Conservation (phyloP, 2,797 vertebrate genomes). For the Acanthiza pusilla region DNA sequence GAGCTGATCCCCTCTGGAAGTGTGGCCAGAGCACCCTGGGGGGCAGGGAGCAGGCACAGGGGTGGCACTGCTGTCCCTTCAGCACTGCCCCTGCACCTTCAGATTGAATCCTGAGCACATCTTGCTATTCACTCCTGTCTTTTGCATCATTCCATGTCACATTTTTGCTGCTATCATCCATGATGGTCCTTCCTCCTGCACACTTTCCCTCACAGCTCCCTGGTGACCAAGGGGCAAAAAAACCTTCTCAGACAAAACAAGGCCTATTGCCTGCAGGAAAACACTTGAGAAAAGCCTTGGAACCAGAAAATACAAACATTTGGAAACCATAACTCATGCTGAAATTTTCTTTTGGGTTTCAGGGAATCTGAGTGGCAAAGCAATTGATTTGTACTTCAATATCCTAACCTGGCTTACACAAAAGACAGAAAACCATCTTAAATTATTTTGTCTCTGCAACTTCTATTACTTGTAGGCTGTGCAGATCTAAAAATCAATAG, state of each 20-base stretch:
- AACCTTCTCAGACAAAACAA: background rate
- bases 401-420: background rate
- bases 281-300: background rate
- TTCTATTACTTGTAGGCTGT: conserved; percentile 4
- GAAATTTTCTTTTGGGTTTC: background rate
- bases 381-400: background rate
- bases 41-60: background rate
- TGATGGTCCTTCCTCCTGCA: background rate
- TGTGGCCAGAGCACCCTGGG: fast-evolving
- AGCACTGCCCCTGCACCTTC: background rate
- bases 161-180: background rate
- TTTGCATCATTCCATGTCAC: background rate
- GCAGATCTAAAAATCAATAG: conserved; percentile 46
- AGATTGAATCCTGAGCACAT: background rate
- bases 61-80: background rate
- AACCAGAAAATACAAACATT: background rate
- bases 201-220: background rate
- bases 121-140: background rate
- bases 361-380: background rate
- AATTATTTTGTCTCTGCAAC: conserved; percentile 22
- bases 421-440: conserved; percentile 9
- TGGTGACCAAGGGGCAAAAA: background rate
- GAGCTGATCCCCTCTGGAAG: background rate
- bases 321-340: background rate
- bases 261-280: background rate